These are phyloP conservation scores for Psittacula echo DNA, from an alignment of 2,797 vertebrate genomes.

Conservation along the genomic window DNA sequence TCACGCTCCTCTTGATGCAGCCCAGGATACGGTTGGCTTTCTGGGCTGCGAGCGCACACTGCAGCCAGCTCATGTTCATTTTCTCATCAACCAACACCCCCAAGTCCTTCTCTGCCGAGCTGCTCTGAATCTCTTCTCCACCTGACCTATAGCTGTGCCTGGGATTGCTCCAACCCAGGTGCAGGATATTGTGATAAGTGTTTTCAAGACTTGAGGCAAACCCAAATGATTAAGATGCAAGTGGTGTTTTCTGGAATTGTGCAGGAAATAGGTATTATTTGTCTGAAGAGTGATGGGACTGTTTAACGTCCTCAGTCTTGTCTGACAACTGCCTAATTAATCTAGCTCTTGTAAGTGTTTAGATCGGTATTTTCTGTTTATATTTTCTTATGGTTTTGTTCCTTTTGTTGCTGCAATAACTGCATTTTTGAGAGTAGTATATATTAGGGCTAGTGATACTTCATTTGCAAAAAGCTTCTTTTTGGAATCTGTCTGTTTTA, in stretches of 20 bases:
- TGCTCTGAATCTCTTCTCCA: too few species aligned
- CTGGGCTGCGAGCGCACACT: too few species aligned
- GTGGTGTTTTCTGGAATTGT: background rate
- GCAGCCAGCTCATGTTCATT: background rate
- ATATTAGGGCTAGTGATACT: background rate
- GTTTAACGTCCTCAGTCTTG: rapidly evolving
- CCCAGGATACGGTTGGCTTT: background rate
- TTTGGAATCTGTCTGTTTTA: background rate
- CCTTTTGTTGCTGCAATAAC: background rate
- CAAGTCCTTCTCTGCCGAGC: too few species aligned
- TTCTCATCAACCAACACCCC: background rate
- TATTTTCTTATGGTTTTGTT: background rate
- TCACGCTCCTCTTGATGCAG: background rate
- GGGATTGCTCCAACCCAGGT: background rate
- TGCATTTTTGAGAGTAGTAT: background rate
- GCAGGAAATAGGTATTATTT: background rate
- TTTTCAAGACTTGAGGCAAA: background rate
- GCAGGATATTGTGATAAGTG: background rate
- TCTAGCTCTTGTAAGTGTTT: background rate
- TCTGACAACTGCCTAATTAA: background rate
- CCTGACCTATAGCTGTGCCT: too few species aligned
- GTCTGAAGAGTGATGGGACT: background rate
- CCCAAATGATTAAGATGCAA: rapidly evolving
- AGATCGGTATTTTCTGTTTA: background rate
- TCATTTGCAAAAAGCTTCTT: background rate